Evolutionary conservation across 64 coral and sea anemone genomes (phyloP), one percentile per base, ranked within the genome.

Genomic region (Stichodactyla helianthus): DNA sequence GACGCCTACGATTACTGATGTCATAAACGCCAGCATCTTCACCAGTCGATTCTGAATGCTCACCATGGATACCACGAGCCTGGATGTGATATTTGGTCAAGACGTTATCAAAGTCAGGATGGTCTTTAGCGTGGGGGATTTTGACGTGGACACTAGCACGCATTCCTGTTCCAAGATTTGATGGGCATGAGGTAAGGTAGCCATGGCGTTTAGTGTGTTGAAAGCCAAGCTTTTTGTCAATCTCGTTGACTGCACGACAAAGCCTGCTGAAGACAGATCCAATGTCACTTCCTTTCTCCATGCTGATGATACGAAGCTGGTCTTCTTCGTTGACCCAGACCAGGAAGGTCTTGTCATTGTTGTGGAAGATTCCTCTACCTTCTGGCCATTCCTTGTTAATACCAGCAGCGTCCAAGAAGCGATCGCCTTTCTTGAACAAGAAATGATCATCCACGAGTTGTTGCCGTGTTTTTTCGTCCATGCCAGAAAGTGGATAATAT

Each of bases 261-360:
- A 97, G 83, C 9, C 95, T 88, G 23, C 91, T 88, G 14, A 97
- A 91, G 35, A 97, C 92, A 4, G 95, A 93, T 18, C 83, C 59
- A 63, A 97, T 97, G 55, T 97, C 92, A 9, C 92, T 86, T 77
- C 95, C 95, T 77, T 91, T 77, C 27, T 98, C 92, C 95, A 98
- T 98, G 76, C 92, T 93, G 89, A 98, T 93, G n/a, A 98, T 98
- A 6, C 95, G 89, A 9, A 98, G 89, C 9, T 98, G 95, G 19
- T 98, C 95, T 86, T 98, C 95, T 31, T 98, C 95, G 27, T 93
- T 93, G 16, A 98, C 89, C 95, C 95, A 98, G 4, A 98, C 95
- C 9, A 98, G 77, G 89, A 98, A 98, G 4, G 95, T 93, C 79
- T 93, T 98, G 28, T 93, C 89, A 19, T 77, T 61, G 79, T 98